Percentiles rank a stretch among this genome's conserved stretches.
phyloP scores from a whole-genome alignment of 2,888 invertebrate species.

The Endotricha flammealis region DNA sequence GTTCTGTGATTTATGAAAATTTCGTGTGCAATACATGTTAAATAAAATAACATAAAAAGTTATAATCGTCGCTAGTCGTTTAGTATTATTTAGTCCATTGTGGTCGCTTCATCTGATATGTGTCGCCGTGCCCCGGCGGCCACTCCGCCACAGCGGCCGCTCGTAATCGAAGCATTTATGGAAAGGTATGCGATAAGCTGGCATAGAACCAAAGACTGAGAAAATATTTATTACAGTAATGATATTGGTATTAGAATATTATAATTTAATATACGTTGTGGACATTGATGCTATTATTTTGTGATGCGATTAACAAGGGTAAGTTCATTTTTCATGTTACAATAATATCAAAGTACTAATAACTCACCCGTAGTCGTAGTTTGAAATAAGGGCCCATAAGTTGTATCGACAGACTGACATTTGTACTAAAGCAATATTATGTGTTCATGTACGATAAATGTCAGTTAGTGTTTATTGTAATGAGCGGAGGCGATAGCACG shows the following conservation, averaged over 20 bases:
- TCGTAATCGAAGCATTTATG: slow-evolving; percentile 44
- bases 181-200: slow-evolving; percentile 50
- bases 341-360: slow-evolving; percentile 9
- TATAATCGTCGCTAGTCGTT: slow-evolving; percentile 41
- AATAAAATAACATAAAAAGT: slow-evolving; percentile 22
- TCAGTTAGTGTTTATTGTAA: slow-evolving; percentile 12
- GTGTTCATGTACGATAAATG: slow-evolving; percentile 25
- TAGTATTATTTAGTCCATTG: slow-evolving; percentile 32
- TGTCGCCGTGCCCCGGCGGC: slow-evolving; percentile 32
- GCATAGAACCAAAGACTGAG: slow-evolving; percentile 70
- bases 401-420: slow-evolving; percentile 19
- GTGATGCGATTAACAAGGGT: slow-evolving; percentile 24
- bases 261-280: slow-evolving; percentile 33
- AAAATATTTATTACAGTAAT: slow-evolving; percentile 61
- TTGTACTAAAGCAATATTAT: slow-evolving; percentile 24
- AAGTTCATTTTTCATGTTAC: slow-evolving; percentile 17
- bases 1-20: slow-evolving; percentile 60
- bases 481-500: neutral
- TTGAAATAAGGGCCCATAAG: slow-evolving; percentile 3
- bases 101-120: slow-evolving; percentile 40
- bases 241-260: slow-evolving; percentile 62
- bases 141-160: slow-evolving; percentile 31
- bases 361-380: neutral
- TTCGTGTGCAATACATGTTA: slow-evolving; percentile 58
- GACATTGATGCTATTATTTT: slow-evolving; percentile 24